Evolutionary conservation across 2,797 vertebrate genomes (phyloP).

Genomic region (Ciconia nigra): DNA sequence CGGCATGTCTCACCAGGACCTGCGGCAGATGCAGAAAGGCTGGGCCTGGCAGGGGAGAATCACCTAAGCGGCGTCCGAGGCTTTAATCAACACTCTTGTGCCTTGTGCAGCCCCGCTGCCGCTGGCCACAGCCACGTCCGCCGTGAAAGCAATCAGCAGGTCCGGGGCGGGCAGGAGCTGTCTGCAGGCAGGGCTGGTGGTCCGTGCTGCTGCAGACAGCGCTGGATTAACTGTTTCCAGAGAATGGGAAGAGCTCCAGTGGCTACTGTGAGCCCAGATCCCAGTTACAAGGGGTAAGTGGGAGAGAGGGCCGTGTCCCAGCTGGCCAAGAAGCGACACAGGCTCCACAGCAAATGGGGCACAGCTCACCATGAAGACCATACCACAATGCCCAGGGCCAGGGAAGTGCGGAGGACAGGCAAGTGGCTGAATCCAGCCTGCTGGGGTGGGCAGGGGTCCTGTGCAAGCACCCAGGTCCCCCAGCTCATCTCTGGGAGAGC

Average conservation of each 20-base stretch:
- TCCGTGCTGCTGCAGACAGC: neutral
- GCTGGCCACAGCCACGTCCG: neutral
- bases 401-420: neutral
- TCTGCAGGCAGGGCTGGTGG: neutral
- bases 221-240: neutral
- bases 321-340: neutral
- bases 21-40: neutral
- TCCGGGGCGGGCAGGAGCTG: neutral
- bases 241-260: neutral
- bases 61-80: neutral
- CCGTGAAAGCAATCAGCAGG: neutral
- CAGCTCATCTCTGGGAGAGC: neutral
- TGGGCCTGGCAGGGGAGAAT: neutral
- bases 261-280: neutral
- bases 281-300: neutral
- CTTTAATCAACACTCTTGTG: neutral
- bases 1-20: fast-evolving
- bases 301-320: neutral
- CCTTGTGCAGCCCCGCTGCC: neutral
- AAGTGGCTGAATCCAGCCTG: neutral
- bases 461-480: neutral
- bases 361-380: neutral
- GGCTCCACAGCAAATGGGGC: neutral
- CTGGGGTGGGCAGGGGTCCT: neutral
- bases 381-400: neutral